These are phyloP conservation scores for Myzus persicae DNA, from an alignment of 1,140 invertebrate genomes.

Conservation along the genomic window DNA sequence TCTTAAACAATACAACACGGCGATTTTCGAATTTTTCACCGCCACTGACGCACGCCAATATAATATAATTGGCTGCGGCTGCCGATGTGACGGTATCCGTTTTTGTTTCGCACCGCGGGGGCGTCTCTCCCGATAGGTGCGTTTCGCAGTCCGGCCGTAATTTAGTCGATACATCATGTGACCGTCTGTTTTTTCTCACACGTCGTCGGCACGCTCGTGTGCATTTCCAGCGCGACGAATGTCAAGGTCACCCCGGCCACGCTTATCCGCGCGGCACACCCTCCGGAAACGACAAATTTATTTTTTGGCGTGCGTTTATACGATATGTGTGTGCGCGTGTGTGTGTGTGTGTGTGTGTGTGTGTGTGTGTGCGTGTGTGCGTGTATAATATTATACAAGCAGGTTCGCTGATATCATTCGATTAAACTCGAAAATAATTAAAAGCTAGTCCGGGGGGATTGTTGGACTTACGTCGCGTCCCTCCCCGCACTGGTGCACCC, in stretches of 20 bases:
- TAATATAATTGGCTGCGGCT: no score
- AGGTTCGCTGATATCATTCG: background rate
- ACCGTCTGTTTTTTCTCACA: background rate
- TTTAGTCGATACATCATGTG: background rate
- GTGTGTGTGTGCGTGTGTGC: no score
- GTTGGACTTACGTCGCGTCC: background rate
- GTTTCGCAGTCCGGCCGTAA: background rate
- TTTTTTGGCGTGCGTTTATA: background rate
- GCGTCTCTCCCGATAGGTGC: background rate
- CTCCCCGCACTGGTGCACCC: background rate
- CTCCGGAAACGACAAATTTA: background rate
- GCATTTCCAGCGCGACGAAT: background rate
- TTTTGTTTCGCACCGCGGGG: background rate
- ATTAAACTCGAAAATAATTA: slow-evolving; percentile 10
- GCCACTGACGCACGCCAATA: background rate
- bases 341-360: no score
- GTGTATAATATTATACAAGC: background rate
- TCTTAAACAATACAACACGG: background rate
- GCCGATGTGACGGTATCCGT: no score
- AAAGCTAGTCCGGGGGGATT: background rate
- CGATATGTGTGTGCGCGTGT: background rate
- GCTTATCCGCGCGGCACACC: background rate
- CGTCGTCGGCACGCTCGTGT: background rate
- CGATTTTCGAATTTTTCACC: background rate
- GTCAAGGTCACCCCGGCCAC: background rate